Evolutionary conservation across 2,797 vertebrate species (phyloP).

Genomic region (Gila robusta): DNA sequence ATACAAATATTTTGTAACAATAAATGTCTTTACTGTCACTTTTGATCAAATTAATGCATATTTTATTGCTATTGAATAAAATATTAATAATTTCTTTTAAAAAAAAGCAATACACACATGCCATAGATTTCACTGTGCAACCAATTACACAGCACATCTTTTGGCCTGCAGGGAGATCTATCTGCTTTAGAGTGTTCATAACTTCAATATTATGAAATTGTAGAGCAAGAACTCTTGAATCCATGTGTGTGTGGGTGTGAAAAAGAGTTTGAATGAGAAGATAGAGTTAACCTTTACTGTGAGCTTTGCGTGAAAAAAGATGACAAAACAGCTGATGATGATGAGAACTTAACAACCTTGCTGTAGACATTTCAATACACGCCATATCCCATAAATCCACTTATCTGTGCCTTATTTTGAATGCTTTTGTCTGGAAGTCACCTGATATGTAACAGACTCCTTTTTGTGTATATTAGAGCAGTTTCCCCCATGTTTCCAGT

Average conservation of each 20-base stretch:
- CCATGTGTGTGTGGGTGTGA: not conserved
- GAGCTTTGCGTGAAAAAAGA: not conserved
- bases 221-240: not conserved
- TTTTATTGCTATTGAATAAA: not conserved
- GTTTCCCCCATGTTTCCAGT: not conserved
- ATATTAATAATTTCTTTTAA: not conserved
- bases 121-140: slow-evolving; percentile 1
- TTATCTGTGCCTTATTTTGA: not conserved
- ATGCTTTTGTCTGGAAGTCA: not conserved
- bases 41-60: not conserved
- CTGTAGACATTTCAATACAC: not conserved
- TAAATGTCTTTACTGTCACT: not conserved
- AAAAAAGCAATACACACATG: not conserved
- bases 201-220: not conserved
- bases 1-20: not conserved
- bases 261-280: not conserved
- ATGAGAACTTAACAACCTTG: not conserved
- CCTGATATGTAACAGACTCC: not conserved
- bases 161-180: not conserved
- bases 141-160: not conserved
- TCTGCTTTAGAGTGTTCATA: not conserved
- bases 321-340: not conserved
- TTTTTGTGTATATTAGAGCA: not conserved
- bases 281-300: slow-evolving; percentile 7
- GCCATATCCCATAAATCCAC: not conserved